These are phyloP conservation scores for Hydra vulgaris DNA, from an alignment of 30 jellyfish, hydroid and myxozoan genomes.

Conservation along the genomic window DNA sequence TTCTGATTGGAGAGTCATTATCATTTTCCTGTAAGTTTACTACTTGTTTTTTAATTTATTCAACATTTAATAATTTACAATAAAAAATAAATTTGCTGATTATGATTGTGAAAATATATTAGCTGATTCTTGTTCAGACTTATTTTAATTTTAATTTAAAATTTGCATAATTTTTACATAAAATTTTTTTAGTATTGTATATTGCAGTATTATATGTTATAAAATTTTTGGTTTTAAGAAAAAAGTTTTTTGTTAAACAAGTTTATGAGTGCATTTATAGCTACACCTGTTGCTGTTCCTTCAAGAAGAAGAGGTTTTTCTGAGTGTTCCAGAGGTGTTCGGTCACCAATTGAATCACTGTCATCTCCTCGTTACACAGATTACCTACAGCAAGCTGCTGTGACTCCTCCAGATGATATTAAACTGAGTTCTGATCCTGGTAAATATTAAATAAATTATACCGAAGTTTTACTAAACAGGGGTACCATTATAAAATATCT, in stretches of 20 bases:
- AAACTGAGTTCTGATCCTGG: conserved; percentile 11
- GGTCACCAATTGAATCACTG: conserved; percentile 58
- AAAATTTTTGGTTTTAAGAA: background rate
- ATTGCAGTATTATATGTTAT: background rate
- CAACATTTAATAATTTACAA: background rate
- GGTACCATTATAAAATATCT: too few relatives aligned
- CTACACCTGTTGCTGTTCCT: conserved; percentile 98
- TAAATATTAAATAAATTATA: background rate
- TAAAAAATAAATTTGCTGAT: background rate
- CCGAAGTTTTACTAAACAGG: too few relatives aligned
- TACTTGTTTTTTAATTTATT: background rate
- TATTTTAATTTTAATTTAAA: too few relatives aligned
- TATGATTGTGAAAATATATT: background rate
- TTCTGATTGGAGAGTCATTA: conserved; percentile 36
- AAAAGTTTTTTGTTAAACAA: background rate
- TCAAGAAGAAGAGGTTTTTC: conserved; percentile 78
- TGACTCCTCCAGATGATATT: conserved; percentile 9
- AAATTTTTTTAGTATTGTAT: background rate
- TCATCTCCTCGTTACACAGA: conserved; percentile 32
- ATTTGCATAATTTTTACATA: too few relatives aligned
- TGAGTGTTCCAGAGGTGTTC: conserved; percentile 66
- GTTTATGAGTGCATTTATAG: conserved; percentile 13
- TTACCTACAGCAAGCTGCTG: conserved; percentile 27
- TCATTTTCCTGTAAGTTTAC: conserved; percentile 42
- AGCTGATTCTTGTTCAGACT: too few relatives aligned